Base-by-base conservation (phyloP, 1,140 invertebrate genomes). In the Drosophila pallidifrons region DNA sequence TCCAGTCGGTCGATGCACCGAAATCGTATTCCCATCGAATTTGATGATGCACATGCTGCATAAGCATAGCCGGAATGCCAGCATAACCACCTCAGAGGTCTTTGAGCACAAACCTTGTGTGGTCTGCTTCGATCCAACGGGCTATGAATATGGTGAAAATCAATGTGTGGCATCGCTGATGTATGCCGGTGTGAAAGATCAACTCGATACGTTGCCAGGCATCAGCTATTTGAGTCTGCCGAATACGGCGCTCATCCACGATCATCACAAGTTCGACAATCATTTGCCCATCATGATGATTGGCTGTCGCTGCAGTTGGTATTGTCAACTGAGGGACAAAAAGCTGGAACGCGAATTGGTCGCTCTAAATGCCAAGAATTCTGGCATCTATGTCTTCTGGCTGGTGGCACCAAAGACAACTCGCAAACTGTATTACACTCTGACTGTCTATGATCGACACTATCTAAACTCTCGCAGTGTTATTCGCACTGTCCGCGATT, bases 361-460 rank as follows among this genome's bases (percentile, higher is more conserved):
- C 3, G 16, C n/a, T 0, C 10, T 68, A 1, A 58, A 52, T 41
- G 15, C n/a, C 5, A 28, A 8, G 1, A 49, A 61, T 0, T 49
- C 57, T 0, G 49, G 32, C 8, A 60, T 83, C 49, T 82, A 70
- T 67, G 76, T 83, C 1, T 13, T 82, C 10, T 83, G 81, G 81
- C 41, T 83, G 11, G 76, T 73, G 0, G 43, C 76, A 0, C 72
- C 81, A 0, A 6, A 7, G 3, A 58, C 68, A 1, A 41, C 68
- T 0, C 60, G 61, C 1, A 64, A 61, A 1, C 5, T 82, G 1
- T 47, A 55, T 32, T 83, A 79, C 25, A 73, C 79, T 0, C 7
- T 83, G 2, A 83, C 81, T 4, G 30, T 72, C n/a, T 82, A 54
- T 4, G 73, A 82, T 73, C 55, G 57, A 0, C 28, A 45, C 7